Conservation (phyloP, 2,888 invertebrate species). For the Bhutanitis thaidina region DNA sequence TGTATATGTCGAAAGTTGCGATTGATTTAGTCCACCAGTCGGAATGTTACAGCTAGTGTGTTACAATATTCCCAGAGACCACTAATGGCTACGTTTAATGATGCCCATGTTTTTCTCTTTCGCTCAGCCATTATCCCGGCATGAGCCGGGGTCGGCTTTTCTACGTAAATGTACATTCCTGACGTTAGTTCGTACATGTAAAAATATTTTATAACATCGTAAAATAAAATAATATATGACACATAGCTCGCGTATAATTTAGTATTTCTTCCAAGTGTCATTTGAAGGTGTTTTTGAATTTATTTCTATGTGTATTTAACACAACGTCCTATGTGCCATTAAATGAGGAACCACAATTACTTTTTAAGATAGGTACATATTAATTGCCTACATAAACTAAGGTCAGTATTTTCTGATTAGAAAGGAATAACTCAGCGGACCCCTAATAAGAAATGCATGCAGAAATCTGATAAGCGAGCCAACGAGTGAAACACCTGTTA, state of each 20-base stretch:
- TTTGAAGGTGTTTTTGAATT: background rate
- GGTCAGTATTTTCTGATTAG: constrained; percentile 10
- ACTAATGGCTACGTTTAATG: background rate
- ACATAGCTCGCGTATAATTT: background rate
- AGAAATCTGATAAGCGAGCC: constrained; percentile 19
- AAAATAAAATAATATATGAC: background rate
- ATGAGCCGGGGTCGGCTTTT: background rate
- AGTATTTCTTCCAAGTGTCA: background rate
- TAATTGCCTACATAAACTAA: background rate
- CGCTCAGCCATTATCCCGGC: background rate
- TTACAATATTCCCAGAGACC: background rate
- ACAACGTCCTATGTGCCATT: no score
- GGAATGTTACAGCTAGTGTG: background rate
- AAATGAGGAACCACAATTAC: no score
- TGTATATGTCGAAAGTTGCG: background rate
- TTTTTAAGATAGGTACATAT: background rate
- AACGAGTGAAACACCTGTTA: constrained; percentile 20
- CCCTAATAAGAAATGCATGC: constrained; percentile 19
- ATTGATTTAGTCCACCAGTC: background rate
- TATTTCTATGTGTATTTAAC: no score
- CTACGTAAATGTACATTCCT: background rate
- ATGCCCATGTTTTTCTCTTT: background rate
- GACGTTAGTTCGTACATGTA: background rate
- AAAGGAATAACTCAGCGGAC: background rate
- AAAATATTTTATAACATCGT: background rate